Evolutionary conservation across 2,797 vertebrate genomes (phyloP).

Genomic region (Rhinophrynus dorsalis): DNA sequence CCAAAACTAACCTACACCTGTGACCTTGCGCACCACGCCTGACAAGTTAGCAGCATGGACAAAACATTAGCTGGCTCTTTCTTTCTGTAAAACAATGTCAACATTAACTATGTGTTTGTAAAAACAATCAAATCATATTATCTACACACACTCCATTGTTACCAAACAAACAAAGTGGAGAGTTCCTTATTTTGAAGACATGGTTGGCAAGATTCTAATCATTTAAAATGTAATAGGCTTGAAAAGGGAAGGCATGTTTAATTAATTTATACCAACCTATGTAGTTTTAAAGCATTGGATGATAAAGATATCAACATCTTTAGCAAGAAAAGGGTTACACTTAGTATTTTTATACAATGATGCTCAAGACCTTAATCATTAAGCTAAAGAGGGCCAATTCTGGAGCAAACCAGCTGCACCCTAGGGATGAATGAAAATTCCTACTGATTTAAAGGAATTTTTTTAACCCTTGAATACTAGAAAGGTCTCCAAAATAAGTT

Average conservation of each 20-base stretch:
- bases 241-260: background rate
- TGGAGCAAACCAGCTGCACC: too few relatives aligned
- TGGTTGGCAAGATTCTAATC: background rate
- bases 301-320: too few relatives aligned
- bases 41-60: slow-evolving; percentile 19
- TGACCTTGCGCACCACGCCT: slow-evolving; percentile 34
- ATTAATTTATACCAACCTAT: background rate
- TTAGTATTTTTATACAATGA: too few relatives aligned
- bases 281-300: background rate
- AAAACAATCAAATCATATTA: slow-evolving; percentile 41
- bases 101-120: slow-evolving; percentile 47
- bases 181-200: slow-evolving; percentile 5
- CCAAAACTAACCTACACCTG: slow-evolving; percentile 43
- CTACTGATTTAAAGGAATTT: too few relatives aligned
- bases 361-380: too few relatives aligned
- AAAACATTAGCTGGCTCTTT: slow-evolving; percentile 31
- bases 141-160: slow-evolving; percentile 39
- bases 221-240: background rate
- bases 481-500: too few relatives aligned
- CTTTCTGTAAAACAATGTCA: slow-evolving; percentile 42
- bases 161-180: slow-evolving; percentile 27
- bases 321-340: too few relatives aligned
- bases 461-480: too few relatives aligned
- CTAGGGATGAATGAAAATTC: too few relatives aligned
- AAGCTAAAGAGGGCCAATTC: too few relatives aligned